Conservation (phyloP, 2,113 vertebrate genomes). For the Xiphorhynchus elegans region DNA sequence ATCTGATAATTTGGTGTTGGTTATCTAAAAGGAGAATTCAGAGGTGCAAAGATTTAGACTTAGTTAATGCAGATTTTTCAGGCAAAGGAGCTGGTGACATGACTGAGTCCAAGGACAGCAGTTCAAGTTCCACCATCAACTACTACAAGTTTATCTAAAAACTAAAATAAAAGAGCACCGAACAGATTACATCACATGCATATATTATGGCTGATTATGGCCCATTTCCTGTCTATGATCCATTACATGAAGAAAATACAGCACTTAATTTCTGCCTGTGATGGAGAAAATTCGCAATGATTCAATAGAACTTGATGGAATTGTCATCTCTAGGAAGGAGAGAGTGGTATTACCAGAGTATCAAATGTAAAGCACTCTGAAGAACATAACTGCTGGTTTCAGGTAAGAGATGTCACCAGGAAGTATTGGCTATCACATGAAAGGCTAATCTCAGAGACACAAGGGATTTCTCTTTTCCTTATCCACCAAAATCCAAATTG, state of each 20-base stretch:
- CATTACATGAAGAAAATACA: neutral
- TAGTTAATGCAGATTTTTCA: neutral
- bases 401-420: neutral
- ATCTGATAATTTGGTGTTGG: neutral
- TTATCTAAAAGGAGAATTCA: neutral
- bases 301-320: neutral
- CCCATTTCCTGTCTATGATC: neutral
- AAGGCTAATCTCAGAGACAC: neutral
- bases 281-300: neutral
- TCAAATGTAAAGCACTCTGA: neutral
- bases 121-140: neutral
- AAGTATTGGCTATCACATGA: neutral
- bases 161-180: neutral
- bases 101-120: neutral
- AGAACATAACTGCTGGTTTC: neutral
- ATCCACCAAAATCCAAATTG: neutral
- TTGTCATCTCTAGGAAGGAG: neutral
- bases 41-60: neutral
- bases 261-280: neutral
- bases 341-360: neutral
- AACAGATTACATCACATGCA: neutral
- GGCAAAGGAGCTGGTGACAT: fast-evolving
- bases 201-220: neutral
- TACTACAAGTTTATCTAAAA: neutral
- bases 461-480: neutral